Conservation (phyloP, 2,797 vertebrate species). For the Tapirus indicus region DNA sequence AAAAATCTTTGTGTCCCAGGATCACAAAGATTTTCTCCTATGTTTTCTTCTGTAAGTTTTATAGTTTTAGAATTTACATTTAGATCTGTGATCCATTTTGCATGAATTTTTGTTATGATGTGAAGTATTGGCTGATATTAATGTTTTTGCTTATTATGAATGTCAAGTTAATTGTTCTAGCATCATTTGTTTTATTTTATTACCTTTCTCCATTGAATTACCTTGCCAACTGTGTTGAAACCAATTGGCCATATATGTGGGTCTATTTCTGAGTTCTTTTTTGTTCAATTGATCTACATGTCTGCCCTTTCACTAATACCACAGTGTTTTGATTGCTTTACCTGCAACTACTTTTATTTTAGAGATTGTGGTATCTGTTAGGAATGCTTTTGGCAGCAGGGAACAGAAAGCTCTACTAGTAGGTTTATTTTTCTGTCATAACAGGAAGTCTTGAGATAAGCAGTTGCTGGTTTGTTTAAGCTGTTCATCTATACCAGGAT, state of each 20-base stretch:
- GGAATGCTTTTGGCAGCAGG: not conserved
- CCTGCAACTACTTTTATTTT: slow-evolving; percentile 25
- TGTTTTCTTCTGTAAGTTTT: not conserved
- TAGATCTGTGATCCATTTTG: not conserved
- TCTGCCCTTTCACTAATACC: not conserved
- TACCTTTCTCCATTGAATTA: not conserved
- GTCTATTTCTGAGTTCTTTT: not conserved
- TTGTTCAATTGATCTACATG: not conserved
- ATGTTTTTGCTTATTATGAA: not conserved
- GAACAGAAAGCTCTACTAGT: not conserved
- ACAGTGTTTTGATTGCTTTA: not conserved
- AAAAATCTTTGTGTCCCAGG: not conserved
- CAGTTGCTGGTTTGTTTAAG: slow-evolving; percentile 3
- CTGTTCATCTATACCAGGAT: not conserved
- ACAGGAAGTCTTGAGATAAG: not conserved
- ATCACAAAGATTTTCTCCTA: not conserved
- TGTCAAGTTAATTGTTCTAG: not conserved
- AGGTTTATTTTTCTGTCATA: slow-evolving; percentile 25
- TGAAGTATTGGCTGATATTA: not conserved
- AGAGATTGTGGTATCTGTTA: slow-evolving; percentile 28
- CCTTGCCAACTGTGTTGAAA: slow-evolving; percentile 1
- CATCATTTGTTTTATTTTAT: not conserved
- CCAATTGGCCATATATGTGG: not conserved
- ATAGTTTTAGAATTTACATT: not conserved
- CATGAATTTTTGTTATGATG: not conserved